Conservation (phyloP, 2,113 vertebrate genomes). For the Bubalus kerabau region DNA sequence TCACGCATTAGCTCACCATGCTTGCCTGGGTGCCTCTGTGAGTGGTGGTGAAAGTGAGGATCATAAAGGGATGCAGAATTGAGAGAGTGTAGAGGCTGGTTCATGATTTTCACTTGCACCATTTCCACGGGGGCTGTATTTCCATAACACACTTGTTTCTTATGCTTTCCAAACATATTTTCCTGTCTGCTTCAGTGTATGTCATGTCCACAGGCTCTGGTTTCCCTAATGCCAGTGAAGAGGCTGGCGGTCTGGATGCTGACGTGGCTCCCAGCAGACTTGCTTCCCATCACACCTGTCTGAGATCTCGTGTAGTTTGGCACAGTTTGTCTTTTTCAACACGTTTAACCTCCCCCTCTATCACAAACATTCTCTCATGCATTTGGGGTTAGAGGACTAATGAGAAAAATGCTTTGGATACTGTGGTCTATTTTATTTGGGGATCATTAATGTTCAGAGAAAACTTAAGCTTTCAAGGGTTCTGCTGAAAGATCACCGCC, state of each 20-base stretch:
- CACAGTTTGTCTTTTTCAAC: constrained; percentile 32
- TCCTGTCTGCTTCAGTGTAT: neutral
- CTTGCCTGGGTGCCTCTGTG: neutral
- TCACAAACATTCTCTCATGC: constrained; percentile 56
- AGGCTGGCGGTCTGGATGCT: neutral
- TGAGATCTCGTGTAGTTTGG: neutral
- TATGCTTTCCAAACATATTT: neutral
- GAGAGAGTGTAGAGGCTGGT: neutral
- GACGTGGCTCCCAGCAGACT: neutral
- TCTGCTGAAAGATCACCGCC: constrained; percentile 60
- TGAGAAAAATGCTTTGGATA: constrained; percentile 49
- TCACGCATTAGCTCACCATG: neutral
- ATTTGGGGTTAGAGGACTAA: constrained; percentile 11
- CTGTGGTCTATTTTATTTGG: constrained; percentile 61
- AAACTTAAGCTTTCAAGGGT: constrained; percentile 67
- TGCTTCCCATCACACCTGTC: constrained; percentile 39
- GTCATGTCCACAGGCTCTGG: neutral
- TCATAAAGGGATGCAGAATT: neutral
- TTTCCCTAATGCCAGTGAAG: neutral
- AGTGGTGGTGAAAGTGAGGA: neutral
- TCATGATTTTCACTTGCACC: neutral
- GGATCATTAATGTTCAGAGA: constrained; percentile 67
- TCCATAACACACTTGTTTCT: neutral
- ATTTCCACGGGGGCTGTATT: neutral
- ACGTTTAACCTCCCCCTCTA: neutral